Conservation (phyloP, 37 sponge, comb jelly and placozoan genomes). For the Aplysina aerophoba region DNA sequence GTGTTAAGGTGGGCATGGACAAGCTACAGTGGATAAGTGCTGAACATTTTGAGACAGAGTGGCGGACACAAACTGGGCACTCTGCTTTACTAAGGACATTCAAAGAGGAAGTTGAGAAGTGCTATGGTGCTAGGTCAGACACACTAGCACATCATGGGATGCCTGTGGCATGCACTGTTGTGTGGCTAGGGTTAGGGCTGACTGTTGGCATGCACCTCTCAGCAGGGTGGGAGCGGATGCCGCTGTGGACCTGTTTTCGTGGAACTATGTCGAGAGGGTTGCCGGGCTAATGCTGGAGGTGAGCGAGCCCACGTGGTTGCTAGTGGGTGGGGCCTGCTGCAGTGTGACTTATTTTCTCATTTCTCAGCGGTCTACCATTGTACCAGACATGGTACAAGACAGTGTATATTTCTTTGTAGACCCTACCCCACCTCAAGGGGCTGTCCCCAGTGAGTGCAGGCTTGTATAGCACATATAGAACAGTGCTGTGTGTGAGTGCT, state of each 20-base stretch:
- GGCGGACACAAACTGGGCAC: too few relatives aligned
- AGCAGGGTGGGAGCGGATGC: not conserved
- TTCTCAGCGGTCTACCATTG: not conserved
- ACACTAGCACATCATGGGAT: not conserved
- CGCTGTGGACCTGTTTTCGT: not conserved
- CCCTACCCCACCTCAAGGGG: not conserved
- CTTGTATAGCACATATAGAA: too few relatives aligned
- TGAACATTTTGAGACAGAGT: constrained; percentile 31
- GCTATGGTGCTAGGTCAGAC: not conserved
- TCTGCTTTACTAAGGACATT: not conserved
- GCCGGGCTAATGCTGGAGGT: not conserved
- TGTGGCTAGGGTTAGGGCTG: too few relatives aligned
- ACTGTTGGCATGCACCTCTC: not conserved
- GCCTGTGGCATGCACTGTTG: not conserved
- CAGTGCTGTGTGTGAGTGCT: too few relatives aligned
- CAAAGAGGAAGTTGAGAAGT: not conserved
- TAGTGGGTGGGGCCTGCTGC: not conserved
- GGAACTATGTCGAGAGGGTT: not conserved
- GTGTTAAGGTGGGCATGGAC: constrained; percentile 42
- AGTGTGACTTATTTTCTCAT: not conserved
- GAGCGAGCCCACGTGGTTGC: not conserved
- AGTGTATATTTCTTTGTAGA: constrained; percentile 16
- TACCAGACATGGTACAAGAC: constrained; percentile 26
- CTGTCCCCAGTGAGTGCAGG: too few relatives aligned
- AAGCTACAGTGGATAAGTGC: constrained; percentile 70